phyloP scores from a whole-genome alignment of 2,113 vertebrate species.

The Eublepharis macularius region DNA sequence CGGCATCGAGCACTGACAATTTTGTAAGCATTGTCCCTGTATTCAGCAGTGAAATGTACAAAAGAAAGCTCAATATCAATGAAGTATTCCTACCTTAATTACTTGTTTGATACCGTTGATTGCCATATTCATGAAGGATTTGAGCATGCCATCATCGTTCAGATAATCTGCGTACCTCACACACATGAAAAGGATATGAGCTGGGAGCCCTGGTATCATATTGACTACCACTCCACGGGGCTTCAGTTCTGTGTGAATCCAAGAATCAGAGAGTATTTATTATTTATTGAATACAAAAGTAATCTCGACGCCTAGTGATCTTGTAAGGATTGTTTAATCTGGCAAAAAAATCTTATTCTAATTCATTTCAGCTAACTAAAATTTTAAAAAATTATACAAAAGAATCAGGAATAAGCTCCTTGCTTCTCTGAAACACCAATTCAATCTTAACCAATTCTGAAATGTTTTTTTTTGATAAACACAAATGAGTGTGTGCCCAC shows the following conservation, averaged over 20 bases:
- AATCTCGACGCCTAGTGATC: not conserved
- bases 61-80: not conserved
- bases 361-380: not conserved
- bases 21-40: not conserved
- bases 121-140: conserved; percentile 86
- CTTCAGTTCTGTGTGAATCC: conserved; percentile 81
- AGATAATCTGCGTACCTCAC: conserved; percentile 90
- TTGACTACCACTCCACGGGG: conserved; percentile 92
- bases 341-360: not conserved
- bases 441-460: not conserved
- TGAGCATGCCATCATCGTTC: conserved; percentile 86
- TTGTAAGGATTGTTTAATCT: too few relatives aligned
- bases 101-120: conserved; percentile 88
- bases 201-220: conserved; percentile 89
- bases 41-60: not conserved
- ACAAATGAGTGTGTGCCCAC: too few relatives aligned
- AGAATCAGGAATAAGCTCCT: not conserved
- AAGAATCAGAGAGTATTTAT: conserved; percentile 11
- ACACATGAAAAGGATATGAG: conserved; percentile 95
- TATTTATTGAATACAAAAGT: not conserved
- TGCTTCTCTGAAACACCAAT: too few relatives aligned
- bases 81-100: conserved; percentile 78
- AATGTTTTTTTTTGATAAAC: not conserved
- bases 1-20: not conserved
- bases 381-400: not conserved